Evolutionary conservation across 2,797 vertebrate species (phyloP), one percentile per base, ranked within the genome.

Genomic region (Martes flavigula): DNA sequence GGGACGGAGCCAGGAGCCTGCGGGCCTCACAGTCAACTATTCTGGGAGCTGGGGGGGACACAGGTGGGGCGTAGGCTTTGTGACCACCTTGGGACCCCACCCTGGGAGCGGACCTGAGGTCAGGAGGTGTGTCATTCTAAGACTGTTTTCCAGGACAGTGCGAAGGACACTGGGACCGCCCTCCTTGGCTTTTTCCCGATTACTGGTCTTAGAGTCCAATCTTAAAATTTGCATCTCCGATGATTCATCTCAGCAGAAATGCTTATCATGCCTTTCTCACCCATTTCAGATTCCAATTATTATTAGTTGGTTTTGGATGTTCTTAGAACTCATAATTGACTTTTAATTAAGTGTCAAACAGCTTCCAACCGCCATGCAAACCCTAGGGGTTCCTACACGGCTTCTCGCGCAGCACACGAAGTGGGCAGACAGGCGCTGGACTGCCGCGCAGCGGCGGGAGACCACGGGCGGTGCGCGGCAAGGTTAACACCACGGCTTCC

Each of bases 311-410:
- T 73, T 96, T 97, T 97, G 77, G 64, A 81, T 97, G 90, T 68
- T 96, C 88, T 96, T 90, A 96, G 96, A 98, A 98, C 66, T 94
- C 77, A 93, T 98, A 98, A 98, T 95, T 98, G 89, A 97, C 96
- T 98, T 98, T 98, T 98, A 98, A 98, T 98, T 98, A 98, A 97
- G 91, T 97, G 30, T 25, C 86, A 97, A 97, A 78, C 21, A 92
- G 60, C 86, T 91, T 97, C 85, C 58, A 91, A 82, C 82, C 92
- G 85, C 21, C 2, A 0, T n/a, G 27, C 25, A 68, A 88, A 91
- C 92, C 72, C 96, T 96, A 78, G 98, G 86, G 95, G 97, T 97
- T 98, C 98, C 89, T 77, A 51, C 32, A 88, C 14, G 5, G 93
- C 21, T 43, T 93, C 68, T 94, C 95, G 88, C 92, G 86, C 17